Percentiles rank a stretch among this genome's conserved stretches.
These are phyloP conservation scores for Leptoclinus maculatus DNA, from an alignment of 2,797 vertebrate species.

Conservation along the genomic window DNA sequence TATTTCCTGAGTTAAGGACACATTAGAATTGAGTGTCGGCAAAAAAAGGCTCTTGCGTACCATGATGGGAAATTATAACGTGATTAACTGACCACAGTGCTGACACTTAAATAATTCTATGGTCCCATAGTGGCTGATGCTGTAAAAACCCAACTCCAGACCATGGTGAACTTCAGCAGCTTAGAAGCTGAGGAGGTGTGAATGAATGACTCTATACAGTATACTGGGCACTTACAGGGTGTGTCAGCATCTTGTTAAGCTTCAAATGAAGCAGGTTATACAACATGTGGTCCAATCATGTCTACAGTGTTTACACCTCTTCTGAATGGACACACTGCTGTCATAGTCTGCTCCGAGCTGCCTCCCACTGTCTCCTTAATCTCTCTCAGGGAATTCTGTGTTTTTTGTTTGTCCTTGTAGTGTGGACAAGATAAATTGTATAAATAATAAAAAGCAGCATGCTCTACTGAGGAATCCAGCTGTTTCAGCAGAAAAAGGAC, in stretches of 20 bases:
- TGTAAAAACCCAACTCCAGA: constrained; percentile 16
- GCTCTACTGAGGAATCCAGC: no score
- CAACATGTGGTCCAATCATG: neutral
- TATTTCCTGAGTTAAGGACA: constrained; percentile 60
- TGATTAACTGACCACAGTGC: constrained; percentile 51
- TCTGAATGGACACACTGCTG: neutral
- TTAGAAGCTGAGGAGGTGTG: neutral
- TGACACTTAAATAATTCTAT: constrained; percentile 30
- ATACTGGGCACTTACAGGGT: neutral
- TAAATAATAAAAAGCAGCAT: no score
- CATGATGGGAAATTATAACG: constrained; percentile 48
- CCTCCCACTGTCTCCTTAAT: no score
- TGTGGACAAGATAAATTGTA: no score
- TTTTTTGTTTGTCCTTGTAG: no score
- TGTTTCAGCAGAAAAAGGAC: no score
- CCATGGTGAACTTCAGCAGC: constrained; percentile 16
- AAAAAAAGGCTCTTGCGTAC: constrained; percentile 29
- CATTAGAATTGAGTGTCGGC: constrained; percentile 37
- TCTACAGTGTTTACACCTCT: neutral
- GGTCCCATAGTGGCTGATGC: neutral
- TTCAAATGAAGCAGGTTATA: neutral
- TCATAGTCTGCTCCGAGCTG: neutral
- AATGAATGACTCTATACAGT: neutral
- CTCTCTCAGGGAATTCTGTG: no score
- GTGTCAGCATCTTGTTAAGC: neutral